phyloP scores from a whole-genome alignment of 2,113 vertebrate species.

The Triplophysa tibetana region DNA sequence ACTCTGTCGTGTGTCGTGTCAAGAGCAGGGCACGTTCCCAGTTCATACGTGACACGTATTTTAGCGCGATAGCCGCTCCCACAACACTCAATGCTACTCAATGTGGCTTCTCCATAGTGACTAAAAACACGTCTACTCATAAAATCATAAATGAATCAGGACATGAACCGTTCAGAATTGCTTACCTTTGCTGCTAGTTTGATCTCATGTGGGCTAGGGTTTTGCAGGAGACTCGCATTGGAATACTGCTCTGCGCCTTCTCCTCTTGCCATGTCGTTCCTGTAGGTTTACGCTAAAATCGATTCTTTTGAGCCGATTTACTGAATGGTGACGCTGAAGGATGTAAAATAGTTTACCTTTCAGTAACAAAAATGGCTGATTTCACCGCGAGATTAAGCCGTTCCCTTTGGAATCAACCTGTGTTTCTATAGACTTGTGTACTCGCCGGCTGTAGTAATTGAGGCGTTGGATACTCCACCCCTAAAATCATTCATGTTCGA shows the following conservation, averaged over 20 bases:
- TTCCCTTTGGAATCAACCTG: neutral
- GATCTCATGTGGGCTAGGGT: conserved; percentile 57
- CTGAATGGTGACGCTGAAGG: neutral
- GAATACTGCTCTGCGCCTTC: conserved; percentile 74
- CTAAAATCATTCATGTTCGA: conserved; percentile 8
- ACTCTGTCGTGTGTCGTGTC: neutral
- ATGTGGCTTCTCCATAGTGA: neutral
- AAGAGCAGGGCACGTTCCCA: neutral
- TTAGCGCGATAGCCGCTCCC: neutral
- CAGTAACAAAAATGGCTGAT: neutral
- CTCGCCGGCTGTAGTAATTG: conserved; percentile 20
- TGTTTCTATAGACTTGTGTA: neutral
- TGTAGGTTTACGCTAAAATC: neutral
- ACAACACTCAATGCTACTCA: neutral
- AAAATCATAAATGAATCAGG: neutral
- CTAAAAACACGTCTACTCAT: neutral
- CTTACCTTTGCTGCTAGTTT: conserved; percentile 63
- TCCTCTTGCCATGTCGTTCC: conserved; percentile 70
- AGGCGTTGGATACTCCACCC: neutral
- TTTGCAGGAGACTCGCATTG: conserved; percentile 69
- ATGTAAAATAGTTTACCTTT: neutral
- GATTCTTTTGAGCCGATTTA: neutral
- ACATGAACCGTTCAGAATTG: neutral
- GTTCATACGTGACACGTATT: conserved; percentile 16
- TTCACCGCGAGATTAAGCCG: neutral